phyloP scores from a whole-genome alignment of 1,140 invertebrate species.

The Platyscapa corneri region DNA sequence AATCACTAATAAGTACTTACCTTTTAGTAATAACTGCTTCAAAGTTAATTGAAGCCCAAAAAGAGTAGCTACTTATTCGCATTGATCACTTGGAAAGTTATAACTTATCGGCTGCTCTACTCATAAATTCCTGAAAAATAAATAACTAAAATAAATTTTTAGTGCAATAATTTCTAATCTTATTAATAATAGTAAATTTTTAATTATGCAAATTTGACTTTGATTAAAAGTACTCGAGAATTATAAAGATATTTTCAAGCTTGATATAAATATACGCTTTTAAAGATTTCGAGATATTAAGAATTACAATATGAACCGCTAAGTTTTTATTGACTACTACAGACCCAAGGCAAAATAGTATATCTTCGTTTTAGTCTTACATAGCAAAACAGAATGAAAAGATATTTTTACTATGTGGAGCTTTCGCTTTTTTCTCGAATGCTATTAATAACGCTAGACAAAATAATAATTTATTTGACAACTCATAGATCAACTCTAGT shows the following conservation, averaged over 20 bases:
- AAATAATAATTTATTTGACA: neutral
- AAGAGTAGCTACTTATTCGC: neutral
- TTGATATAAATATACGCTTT: no score
- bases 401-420: neutral
- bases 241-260: no score
- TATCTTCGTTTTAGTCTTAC: neutral
- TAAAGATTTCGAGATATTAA: neutral
- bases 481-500: neutral
- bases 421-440: neutral
- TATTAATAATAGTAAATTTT: neutral
- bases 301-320: neutral
- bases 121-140: neutral
- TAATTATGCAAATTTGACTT: neutral
- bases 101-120: neutral
- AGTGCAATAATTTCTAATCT: neutral
- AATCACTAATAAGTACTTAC: slow-evolving; percentile 16
- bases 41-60: slow-evolving; percentile 1
- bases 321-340: neutral
- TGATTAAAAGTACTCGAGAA: no score
- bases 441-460: neutral
- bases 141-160: neutral
- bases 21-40: neutral
- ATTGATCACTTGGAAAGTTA: neutral
- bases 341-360: neutral
- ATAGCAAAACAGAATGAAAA: neutral